A percentile compares a stretch with the other conserved stretches of the same genome.
Conservation (phyloP, 1,140 invertebrate genomes). For the Pentalonia nigronervosa region DNA sequence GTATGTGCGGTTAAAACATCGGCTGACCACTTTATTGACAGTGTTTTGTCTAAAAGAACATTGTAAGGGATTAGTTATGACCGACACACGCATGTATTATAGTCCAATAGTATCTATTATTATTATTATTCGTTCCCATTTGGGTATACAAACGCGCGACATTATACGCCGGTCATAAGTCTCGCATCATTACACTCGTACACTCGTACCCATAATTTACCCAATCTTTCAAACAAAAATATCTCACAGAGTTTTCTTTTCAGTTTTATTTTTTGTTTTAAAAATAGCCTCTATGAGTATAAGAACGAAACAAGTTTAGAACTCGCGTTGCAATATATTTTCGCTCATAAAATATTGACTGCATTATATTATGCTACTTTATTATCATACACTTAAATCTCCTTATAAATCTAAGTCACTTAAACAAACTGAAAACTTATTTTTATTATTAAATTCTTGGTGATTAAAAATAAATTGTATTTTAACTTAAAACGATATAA, state of each 20-base stretch:
- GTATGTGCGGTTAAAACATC: conserved; percentile 36
- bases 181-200: conserved; percentile 48
- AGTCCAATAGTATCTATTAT: conserved; percentile 43
- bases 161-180: conserved; percentile 28
- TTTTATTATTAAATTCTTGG: not conserved
- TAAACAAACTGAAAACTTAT: not conserved
- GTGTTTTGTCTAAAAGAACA: conserved; percentile 54
- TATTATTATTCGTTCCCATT: conserved; percentile 37
- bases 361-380: not conserved
- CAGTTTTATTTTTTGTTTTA: conserved; percentile 17
- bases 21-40: conserved; percentile 46
- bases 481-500: not conserved
- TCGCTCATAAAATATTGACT: not conserved
- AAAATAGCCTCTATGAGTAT: not conserved
- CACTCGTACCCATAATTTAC: conserved; percentile 29
- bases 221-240: conserved; percentile 47
- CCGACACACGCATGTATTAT: conserved; percentile 41
- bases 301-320: not conserved
- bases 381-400: not conserved
- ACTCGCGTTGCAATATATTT: conserved; percentile 17
- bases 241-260: not conserved
- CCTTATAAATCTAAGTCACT: not conserved
- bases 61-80: conserved; percentile 43
- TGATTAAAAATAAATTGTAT: not conserved
- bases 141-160: conserved; percentile 19